A percentile compares a stretch with the other conserved stretches of the same genome.
Conservation (phyloP, 2,113 vertebrate species). For the Centropus unirufus region DNA sequence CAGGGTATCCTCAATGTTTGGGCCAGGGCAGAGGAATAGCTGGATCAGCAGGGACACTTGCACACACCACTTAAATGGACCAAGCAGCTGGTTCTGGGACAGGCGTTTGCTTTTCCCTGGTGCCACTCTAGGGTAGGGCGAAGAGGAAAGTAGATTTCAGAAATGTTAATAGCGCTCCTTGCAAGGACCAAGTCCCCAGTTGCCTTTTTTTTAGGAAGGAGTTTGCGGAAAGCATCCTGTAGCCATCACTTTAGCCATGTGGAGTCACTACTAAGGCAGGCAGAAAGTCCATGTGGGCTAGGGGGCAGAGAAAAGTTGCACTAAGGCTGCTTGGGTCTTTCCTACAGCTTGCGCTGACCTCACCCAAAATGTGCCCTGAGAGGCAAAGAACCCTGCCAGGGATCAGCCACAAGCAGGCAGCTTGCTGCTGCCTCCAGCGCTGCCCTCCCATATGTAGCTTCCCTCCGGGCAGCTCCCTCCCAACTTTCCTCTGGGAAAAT, state of each 20-base stretch:
- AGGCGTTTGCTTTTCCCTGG: neutral
- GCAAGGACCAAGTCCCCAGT: neutral
- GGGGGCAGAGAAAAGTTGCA: accelerated
- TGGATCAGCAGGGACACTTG: neutral
- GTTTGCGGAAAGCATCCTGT: neutral
- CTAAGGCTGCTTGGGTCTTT: neutral
- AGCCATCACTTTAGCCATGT: neutral
- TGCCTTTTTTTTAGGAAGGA: neutral
- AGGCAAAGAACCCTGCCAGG: neutral
- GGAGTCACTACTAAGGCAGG: neutral
- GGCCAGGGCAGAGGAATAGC: neutral
- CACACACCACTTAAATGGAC: accelerated
- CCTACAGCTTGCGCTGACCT: neutral
- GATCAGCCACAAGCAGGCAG: neutral
- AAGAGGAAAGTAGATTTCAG: neutral
- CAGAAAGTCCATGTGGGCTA: neutral
- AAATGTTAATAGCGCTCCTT: neutral
- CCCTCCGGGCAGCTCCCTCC: neutral
- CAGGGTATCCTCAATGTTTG: neutral
- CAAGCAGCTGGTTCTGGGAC: neutral
- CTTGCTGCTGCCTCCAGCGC: neutral
- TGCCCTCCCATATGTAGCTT: neutral
- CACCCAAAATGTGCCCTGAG: neutral
- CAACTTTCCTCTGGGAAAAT: neutral
- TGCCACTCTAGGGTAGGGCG: neutral